These are phyloP conservation scores for Eolophus roseicapilla DNA, from an alignment of 2,113 vertebrate genomes.

Conservation along the genomic window DNA sequence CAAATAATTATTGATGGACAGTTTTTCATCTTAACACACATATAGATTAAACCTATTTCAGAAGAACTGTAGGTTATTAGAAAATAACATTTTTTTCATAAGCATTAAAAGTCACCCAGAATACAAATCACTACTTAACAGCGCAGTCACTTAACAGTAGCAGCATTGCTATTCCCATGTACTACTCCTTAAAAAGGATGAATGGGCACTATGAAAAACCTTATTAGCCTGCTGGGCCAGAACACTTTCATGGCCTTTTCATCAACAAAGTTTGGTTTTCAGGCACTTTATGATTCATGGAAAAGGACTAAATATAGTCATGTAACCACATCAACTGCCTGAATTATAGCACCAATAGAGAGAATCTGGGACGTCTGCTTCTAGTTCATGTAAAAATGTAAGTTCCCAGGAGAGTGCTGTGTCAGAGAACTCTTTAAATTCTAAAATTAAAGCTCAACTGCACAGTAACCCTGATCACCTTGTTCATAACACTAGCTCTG, in stretches of 20 bases:
- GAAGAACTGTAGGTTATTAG: background rate
- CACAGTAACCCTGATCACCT: background rate
- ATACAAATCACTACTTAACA: background rate
- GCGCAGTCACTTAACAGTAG: background rate
- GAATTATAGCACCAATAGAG: background rate
- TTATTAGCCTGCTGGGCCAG: background rate
- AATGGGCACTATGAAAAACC: background rate
- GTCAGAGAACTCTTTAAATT: background rate
- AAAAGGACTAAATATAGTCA: background rate
- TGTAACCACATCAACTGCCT: background rate
- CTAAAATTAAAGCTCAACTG: background rate
- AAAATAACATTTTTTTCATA: background rate
- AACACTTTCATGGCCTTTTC: background rate
- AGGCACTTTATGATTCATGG: background rate
- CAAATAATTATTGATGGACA: background rate
- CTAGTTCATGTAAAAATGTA: slow-evolving; percentile 47
- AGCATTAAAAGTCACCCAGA: background rate
- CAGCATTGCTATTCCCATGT: background rate
- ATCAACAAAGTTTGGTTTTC: background rate
- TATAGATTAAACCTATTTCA: background rate
- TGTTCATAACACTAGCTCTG: background rate
- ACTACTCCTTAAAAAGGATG: background rate
- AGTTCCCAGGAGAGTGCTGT: background rate
- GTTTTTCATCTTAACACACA: background rate
- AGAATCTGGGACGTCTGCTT: slow-evolving; percentile 5